Base-by-base conservation (phyloP, 1,140 invertebrate genomes). In the Pogonomyrmex barbatus region DNA sequence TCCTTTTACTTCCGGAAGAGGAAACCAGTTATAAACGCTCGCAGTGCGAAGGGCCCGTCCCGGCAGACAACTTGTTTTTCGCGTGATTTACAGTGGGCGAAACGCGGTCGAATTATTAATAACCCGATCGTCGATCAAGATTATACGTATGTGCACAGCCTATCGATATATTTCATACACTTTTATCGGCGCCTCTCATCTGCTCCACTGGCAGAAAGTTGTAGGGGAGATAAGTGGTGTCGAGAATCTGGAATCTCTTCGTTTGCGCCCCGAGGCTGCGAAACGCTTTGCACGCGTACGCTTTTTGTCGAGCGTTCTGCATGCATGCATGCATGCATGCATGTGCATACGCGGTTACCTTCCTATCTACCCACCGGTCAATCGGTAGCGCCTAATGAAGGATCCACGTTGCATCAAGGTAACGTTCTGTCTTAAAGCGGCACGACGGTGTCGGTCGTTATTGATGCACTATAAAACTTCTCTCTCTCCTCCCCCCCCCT, bases 281-380 rank as follows among this genome's bases (percentile, higher is more conserved):
- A 91, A 90, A 88, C 89, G 83, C 89, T 91, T 91, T 91, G 89
- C 90, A 90, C 89, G 90, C 90, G 89, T 88, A 85, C 90, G 89
- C 83, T 90, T 91, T 90, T 91, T 88, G 87, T 86, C 87, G 87
- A 87, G 82, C 89, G 84, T 83, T 85, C 71, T 82, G 81, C 88
- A 76, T 86, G 88, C 86, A 89, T 88, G 89, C 88, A 85, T 85
- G 86, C 84, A 88, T 54, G 68, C 79, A 65, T 81, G 65, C 85
- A 63, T 71, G 65, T 68, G 58, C 70, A 67, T 54, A 62, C 85
- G 63, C 84, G 50, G 17, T 45, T 68, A 60, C 54, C 54, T 60
- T 10, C 62, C 62, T 65, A 45, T 45, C 70, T 77, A 77, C 82
- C 77, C 33, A 63, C 88, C 70, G 70, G 82, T 62, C 82, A 77